Base-by-base conservation (phyloP, 2,888 invertebrate genomes). In the Pristionchus japonicus region DNA sequence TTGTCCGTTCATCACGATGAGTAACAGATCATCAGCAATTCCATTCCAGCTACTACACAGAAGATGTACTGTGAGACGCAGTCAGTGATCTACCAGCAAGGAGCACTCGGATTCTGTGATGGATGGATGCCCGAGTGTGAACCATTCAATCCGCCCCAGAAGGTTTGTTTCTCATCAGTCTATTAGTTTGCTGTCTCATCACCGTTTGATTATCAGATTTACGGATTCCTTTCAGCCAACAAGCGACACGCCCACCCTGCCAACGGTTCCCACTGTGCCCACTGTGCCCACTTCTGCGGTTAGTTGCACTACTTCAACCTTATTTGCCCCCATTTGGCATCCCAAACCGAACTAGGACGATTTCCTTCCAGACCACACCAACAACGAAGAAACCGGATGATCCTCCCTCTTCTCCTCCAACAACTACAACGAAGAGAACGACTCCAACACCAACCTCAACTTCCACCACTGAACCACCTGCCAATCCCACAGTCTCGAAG, bases 21-120 rank as follows among this genome's bases (percentile, higher is more conserved):
- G 23, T 49, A 7, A 49, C 52, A 17, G 13, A 3, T 23, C 2
- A 13, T 2, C 23, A 52, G 47, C 47, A 52, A 2, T 3, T 52
- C 11, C 17, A 52, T 52, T 20, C 23, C 31, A 82, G 82, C 27
- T 49, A 27, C 9, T 3, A 31, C 52, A 15, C 47, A 27, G 31
- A 47, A 49, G 27, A 82, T 82, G 82, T 82, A 82, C 52, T 82
- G 82, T 27, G 49, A 37, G 4, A 82, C 82, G 43, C 47, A 47
- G 20, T 47, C 17, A 11, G 15, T 82, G 17, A 27, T 82, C 82
- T 82, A 82, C 34, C 82, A 82, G 40, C 82, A 82, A 49, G 82
- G n/a, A 49, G 82, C 82, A 82, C 82, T 82, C 52, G 82, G 82
- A 31, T 82, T 82, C 82, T 82, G 82, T 49, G 82, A 82, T 82